Conservation (phyloP, 2,888 invertebrate genomes). For the Papilio gigon region DNA sequence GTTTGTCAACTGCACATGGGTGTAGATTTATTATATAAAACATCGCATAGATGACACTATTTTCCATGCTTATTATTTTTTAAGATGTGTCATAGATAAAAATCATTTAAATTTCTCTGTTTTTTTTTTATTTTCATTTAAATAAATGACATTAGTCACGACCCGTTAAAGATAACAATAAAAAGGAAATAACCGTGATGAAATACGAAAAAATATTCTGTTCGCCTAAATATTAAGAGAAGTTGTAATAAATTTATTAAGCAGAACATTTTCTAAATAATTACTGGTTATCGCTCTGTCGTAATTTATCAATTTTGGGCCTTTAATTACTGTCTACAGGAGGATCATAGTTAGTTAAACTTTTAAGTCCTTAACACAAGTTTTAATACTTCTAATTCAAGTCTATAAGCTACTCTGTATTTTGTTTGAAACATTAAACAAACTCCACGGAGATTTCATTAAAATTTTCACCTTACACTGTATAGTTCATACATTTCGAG, state of each 20-base stretch:
- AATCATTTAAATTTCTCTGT: too few relatives aligned
- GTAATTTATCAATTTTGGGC: slow-evolving; percentile 23
- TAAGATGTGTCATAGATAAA: too few relatives aligned
- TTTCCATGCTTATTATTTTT: not conserved
- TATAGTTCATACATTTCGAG: not conserved
- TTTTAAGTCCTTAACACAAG: slow-evolving; percentile 29
- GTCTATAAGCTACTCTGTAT: slow-evolving; percentile 11
- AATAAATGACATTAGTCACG: too few relatives aligned
- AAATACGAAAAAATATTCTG: too few relatives aligned
- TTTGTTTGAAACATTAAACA: not conserved
- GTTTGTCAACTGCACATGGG: not conserved
- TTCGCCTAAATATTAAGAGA: not conserved
- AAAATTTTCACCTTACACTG: not conserved
- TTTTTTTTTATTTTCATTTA: not conserved
- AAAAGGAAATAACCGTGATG: too few relatives aligned
- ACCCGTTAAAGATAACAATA: not conserved
- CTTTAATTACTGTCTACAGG: slow-evolving; percentile 10
- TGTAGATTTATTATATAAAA: not conserved
- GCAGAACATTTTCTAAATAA: slow-evolving; percentile 4
- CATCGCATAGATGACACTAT: not conserved
- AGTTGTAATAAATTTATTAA: too few relatives aligned
- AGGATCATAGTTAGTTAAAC: slow-evolving; percentile 22
- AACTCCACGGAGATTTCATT: not conserved
- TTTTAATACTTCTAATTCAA: slow-evolving; percentile 14
- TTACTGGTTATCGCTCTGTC: slow-evolving; percentile 20